Evolutionary conservation across 2,113 vertebrate genomes (phyloP).

Genomic region (Tragelaphus scriptus): DNA sequence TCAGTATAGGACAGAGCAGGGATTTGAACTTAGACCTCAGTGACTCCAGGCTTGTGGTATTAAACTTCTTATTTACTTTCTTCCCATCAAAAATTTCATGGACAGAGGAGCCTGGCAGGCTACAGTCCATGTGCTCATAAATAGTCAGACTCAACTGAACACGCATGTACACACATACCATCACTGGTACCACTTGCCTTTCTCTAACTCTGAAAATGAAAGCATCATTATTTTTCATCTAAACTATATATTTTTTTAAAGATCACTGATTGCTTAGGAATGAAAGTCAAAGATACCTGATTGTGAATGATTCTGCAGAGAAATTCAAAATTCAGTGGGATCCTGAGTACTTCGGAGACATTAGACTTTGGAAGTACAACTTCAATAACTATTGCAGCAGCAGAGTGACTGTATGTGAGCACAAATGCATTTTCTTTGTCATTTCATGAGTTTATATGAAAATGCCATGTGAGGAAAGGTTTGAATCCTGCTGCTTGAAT

Average conservation of each 20-base stretch:
- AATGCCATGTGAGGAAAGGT: not conserved
- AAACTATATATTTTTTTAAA: not conserved
- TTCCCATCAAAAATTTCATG: not conserved
- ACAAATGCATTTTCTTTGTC: not conserved
- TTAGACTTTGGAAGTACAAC: not conserved
- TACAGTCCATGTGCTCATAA: not conserved
- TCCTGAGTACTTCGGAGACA: not conserved
- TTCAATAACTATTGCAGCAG: not conserved
- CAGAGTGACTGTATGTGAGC: not conserved
- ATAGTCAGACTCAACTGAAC: not conserved
- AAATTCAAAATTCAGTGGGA: not conserved
- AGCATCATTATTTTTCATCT: not conserved
- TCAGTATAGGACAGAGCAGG: not conserved
- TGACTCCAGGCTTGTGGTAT: not conserved
- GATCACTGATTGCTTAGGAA: not conserved
- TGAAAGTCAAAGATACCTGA: not conserved
- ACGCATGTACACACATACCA: accelerated
- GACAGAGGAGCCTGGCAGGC: not conserved
- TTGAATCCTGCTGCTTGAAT: not conserved
- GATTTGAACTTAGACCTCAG: not conserved
- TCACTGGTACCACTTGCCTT: accelerated
- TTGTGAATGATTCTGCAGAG: not conserved
- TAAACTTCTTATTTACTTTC: not conserved
- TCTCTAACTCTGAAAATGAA: not conserved
- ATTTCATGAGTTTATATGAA: not conserved